These are phyloP conservation scores for Metopolophium dirhodum DNA, from an alignment of 1,140 invertebrate genomes.

Conservation along the genomic window DNA sequence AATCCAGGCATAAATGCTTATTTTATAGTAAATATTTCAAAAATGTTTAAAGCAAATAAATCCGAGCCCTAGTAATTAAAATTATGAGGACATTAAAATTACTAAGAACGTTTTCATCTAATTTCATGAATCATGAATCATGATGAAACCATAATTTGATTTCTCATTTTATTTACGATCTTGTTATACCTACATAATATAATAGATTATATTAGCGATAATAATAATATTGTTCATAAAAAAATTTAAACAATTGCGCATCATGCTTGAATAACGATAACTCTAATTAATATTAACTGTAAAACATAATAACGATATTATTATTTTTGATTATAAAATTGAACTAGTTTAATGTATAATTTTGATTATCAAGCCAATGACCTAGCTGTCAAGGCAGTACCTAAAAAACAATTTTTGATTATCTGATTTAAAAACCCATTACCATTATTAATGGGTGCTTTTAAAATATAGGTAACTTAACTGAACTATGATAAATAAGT, in stretches of 20 bases:
- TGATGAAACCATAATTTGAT: not conserved
- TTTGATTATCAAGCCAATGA: slow-evolving; percentile 41
- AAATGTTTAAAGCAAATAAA: not conserved
- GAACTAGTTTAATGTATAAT: slow-evolving; percentile 39
- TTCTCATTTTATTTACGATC: not conserved
- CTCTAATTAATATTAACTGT: slow-evolving; percentile 18
- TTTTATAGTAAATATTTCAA: not conserved
- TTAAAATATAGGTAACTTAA: slow-evolving; percentile 32
- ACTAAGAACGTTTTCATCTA: not conserved
- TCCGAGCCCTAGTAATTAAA: not conserved
- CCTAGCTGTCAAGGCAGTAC: not conserved
- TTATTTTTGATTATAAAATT: slow-evolving; percentile 30
- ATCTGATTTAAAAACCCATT: slow-evolving; percentile 40
- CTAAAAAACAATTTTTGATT: slow-evolving; percentile 39
- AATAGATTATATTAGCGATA: slow-evolving; percentile 4
- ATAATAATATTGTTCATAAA: not conserved
- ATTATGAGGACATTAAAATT: not conserved
- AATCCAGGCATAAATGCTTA: not conserved
- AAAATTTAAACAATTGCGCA: not conserved
- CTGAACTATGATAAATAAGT: slow-evolving; percentile 37
- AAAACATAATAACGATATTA: slow-evolving; percentile 29
- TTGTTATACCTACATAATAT: not conserved
- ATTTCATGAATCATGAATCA: not conserved
- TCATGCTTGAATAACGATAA: not conserved
- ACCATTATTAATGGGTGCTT: slow-evolving; percentile 10